Percentiles rank a stretch among this genome's conserved stretches.
phyloP scores from a whole-genome alignment of 2,113 vertebrate genomes.

The Pseudorhombus dupliciocellatus region DNA sequence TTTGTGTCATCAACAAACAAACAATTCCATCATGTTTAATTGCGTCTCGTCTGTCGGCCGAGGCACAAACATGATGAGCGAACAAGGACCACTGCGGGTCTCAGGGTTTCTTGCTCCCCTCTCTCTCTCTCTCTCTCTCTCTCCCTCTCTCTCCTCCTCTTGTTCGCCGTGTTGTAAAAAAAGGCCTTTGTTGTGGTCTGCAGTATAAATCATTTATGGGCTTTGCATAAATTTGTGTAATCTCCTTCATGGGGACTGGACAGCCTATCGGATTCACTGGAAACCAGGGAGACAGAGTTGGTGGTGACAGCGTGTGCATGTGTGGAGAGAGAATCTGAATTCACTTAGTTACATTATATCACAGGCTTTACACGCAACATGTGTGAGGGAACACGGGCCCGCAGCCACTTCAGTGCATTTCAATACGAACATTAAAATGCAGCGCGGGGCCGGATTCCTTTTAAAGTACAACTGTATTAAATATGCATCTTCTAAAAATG shows the following conservation, averaged over 20 bases:
- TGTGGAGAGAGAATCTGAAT: constrained; percentile 26
- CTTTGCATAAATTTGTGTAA: constrained; percentile 82
- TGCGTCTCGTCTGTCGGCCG: neutral
- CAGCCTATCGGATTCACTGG: constrained; percentile 65
- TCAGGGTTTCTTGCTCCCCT: constrained; percentile 12
- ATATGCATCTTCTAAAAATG: too few species aligned
- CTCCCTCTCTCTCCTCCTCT: constrained; percentile 39
- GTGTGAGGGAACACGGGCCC: neutral
- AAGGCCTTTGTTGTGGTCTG: constrained; percentile 74
- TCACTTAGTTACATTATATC: constrained; percentile 29
- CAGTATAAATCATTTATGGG: constrained; percentile 82
- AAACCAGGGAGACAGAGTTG: constrained; percentile 43
- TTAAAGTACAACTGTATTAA: too few species aligned
- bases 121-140: constrained; percentile 40
- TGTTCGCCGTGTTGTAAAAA: constrained; percentile 68
- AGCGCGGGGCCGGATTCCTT: neutral
- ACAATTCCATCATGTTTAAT: constrained; percentile 31
- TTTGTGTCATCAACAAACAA: constrained; percentile 8
- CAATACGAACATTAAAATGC: neutral
- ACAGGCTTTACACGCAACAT: constrained; percentile 17
- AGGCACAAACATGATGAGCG: constrained; percentile 1
- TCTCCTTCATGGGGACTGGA: constrained; percentile 73
- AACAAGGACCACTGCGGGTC: constrained; percentile 50
- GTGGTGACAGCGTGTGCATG: constrained; percentile 17
- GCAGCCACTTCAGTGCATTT: neutral